These are phyloP conservation scores for Catocala nupta DNA, from an alignment of 2,888 invertebrate species.

Conservation along the genomic window DNA sequence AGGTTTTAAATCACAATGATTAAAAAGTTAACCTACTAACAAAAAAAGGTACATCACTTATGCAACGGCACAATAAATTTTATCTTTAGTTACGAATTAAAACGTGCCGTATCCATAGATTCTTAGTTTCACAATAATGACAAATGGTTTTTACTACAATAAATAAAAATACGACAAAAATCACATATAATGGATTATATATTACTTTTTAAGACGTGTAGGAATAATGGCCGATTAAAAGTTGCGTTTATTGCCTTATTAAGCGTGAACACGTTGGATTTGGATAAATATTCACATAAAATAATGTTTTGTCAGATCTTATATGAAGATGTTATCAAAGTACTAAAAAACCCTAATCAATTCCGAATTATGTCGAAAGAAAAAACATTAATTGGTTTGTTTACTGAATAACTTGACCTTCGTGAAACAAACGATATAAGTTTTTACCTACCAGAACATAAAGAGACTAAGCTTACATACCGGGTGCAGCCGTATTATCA, in stretches of 20 bases:
- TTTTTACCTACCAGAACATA: conserved; percentile 42
- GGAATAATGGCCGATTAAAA: conserved; percentile 1
- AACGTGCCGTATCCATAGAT: not conserved
- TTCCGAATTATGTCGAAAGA: conserved; percentile 44
- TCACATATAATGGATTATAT: not conserved
- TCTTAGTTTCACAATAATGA: conserved; percentile 4
- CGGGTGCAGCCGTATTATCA: not conserved
- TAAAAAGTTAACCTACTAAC: conserved; percentile 31
- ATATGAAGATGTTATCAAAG: conserved; percentile 26
- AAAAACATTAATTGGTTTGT: conserved; percentile 63
- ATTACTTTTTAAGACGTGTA: not conserved
- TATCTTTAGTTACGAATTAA: conserved; percentile 12
- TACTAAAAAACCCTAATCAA: conserved; percentile 51
- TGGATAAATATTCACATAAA: conserved; percentile 6
- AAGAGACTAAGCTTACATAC: conserved; percentile 9
- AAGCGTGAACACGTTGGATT: not conserved
- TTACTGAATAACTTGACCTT: conserved; percentile 54
- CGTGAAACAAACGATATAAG: conserved; percentile 45
- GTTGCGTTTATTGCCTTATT: conserved; percentile 7
- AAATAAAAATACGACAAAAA: not conserved
- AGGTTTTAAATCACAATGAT: conserved; percentile 56
- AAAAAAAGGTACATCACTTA: conserved; percentile 12
- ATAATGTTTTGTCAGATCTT: conserved; percentile 16
- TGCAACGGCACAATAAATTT: conserved; percentile 4
- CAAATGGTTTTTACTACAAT: conserved; percentile 17